A percentile compares a stretch with the other conserved stretches of the same genome.
Conservation (phyloP, 2,113 vertebrate species). For the Vicugna pacos region DNA sequence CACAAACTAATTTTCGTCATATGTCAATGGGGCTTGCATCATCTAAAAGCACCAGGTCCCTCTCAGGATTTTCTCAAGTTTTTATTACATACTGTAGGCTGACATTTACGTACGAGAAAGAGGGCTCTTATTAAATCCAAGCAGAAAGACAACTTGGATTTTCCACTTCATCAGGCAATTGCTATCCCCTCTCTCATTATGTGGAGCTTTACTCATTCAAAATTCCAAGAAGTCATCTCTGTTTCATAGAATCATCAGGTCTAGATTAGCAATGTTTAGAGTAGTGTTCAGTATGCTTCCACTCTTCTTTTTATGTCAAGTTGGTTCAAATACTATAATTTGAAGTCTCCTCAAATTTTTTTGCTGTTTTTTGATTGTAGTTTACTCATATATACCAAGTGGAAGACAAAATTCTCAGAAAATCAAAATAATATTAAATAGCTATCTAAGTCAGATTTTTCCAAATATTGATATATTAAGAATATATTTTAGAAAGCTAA, state of each 20-base stretch:
- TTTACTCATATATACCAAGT: conserved; percentile 5
- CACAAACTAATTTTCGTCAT: not conserved
- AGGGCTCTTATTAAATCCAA: not conserved
- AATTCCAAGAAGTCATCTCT: not conserved
- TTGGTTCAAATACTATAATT: not conserved
- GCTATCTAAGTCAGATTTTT: not conserved
- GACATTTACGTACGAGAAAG: not conserved
- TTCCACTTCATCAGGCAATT: not conserved
- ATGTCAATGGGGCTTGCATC: not conserved
- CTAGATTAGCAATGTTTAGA: not conserved
- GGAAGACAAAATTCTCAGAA: not conserved
- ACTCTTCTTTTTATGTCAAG: not conserved
- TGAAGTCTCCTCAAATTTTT: not conserved
- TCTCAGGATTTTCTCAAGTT: not conserved
- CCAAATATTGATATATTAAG: not conserved
- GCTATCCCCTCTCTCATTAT: not conserved
- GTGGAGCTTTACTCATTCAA: not conserved
- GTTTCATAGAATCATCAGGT: not conserved
- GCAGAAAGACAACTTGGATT: not conserved
- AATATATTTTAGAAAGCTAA: conserved; percentile 7
- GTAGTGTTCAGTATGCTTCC: not conserved
- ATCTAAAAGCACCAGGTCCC: not conserved
- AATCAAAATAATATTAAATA: not conserved
- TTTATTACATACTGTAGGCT: not conserved
- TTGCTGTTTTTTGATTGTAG: not conserved